These are phyloP conservation scores for Hydractinia symbiolongicarpus DNA, from an alignment of 30 jellyfish, hydroid and myxozoan species.

Conservation along the genomic window DNA sequence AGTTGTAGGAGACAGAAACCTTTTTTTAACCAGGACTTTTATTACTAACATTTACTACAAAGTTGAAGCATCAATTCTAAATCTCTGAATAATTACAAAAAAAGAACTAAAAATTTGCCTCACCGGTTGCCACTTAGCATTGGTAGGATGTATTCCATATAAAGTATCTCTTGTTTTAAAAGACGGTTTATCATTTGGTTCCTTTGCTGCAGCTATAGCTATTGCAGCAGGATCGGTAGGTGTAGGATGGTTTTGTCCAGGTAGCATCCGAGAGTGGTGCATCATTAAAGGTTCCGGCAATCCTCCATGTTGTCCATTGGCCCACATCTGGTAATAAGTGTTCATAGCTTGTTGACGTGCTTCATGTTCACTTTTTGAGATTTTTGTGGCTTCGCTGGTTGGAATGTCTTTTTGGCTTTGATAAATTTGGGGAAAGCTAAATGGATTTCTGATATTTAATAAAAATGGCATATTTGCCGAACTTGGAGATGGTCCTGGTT, in stretches of 20 bases:
- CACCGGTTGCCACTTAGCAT: constrained; percentile 92
- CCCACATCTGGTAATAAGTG: constrained; percentile 44
- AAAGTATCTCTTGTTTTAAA: constrained; percentile 48
- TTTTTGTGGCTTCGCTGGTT: constrained; percentile 18
- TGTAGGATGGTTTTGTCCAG: constrained; percentile 26
- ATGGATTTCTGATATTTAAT: constrained; percentile 19
- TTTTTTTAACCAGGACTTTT: too few species aligned
- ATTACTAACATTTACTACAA: too few species aligned
- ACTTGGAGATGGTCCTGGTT: constrained; percentile 21
- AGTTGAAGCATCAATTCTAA: too few species aligned
- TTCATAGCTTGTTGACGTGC: constrained; percentile 37
- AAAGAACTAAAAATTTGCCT: neutral
- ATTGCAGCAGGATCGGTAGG: constrained; percentile 98
- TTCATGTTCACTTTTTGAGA: constrained; percentile 33
- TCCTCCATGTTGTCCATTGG: constrained; percentile 33
- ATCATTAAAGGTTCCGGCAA: constrained; percentile 27
- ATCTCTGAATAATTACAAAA: too few species aligned
- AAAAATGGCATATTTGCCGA: constrained; percentile 26
- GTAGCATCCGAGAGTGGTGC: neutral
- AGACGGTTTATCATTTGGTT: constrained; percentile 20
- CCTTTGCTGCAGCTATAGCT: constrained; percentile 97
- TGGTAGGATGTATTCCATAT: constrained; percentile 88
- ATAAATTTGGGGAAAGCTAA: constrained; percentile 29
- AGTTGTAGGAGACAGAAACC: too few species aligned
- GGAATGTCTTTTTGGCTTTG: neutral